A percentile compares a stretch with the other conserved stretches of the same genome.
phyloP scores from a whole-genome alignment of 2,113 vertebrate genomes.

The Pelecanus crispus region DNA sequence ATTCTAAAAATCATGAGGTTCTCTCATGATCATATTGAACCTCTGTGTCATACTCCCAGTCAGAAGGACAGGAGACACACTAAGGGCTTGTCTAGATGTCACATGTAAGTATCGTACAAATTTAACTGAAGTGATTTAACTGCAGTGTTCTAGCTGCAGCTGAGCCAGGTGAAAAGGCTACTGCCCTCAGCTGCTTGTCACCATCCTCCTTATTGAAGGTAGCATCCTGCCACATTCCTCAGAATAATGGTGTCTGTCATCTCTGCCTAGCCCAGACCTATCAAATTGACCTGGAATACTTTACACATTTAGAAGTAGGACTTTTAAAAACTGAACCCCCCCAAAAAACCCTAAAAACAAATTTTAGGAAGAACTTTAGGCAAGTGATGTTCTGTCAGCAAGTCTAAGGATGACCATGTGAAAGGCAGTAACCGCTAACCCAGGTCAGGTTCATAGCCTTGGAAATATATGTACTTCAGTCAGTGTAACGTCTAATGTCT shows the following conservation, averaged over 20 bases:
- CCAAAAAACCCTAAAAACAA: not conserved
- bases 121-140: not conserved
- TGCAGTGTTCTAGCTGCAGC: not conserved
- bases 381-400: not conserved
- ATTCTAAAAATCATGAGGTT: not conserved
- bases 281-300: not conserved
- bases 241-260: not conserved
- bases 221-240: not conserved
- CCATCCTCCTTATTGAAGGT: not conserved
- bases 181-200: not conserved
- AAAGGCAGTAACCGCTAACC: not conserved
- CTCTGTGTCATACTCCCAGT: not conserved
- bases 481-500: not conserved
- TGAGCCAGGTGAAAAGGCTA: constrained; percentile 16
- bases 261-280: not conserved
- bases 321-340: not conserved
- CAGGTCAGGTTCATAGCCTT: not conserved
- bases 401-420: not conserved
- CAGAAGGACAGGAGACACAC: not conserved
- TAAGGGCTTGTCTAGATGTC: not conserved
- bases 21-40: not conserved
- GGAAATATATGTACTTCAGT: not conserved
- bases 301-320: not conserved
- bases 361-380: not conserved
- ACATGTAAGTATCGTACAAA: not conserved